Evolutionary conservation across 1,140 invertebrate species (phyloP).

Genomic region (Gryon sp.): DNA sequence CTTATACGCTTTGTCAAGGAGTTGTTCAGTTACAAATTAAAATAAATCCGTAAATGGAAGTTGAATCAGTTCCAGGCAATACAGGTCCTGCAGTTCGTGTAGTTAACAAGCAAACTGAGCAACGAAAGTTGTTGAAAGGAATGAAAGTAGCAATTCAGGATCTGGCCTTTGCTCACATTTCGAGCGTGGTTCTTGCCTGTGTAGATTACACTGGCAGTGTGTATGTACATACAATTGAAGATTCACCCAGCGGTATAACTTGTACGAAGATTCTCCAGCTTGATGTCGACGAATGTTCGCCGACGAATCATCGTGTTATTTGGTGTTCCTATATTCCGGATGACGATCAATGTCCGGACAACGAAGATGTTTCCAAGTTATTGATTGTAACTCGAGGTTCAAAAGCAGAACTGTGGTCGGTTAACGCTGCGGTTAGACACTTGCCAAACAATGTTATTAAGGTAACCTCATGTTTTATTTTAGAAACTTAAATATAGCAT

Average conservation of each 20-base stretch:
- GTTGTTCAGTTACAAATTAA: not conserved
- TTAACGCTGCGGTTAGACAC: conserved; percentile 68
- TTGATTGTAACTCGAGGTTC: conserved; percentile 89
- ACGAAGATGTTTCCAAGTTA: conserved; percentile 87
- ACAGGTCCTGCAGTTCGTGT: conserved; percentile 90
- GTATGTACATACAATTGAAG: conserved; percentile 89
- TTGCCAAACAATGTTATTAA: conserved; percentile 66
- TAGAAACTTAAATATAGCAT: no score
- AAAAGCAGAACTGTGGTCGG: conserved; percentile 82
- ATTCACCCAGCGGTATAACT: conserved; percentile 81
- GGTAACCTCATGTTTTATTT: no score
- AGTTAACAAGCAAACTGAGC: conserved; percentile 86
- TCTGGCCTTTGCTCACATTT: conserved; percentile 91
- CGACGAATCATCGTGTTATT: conserved; percentile 83
- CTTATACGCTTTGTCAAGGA: no score
- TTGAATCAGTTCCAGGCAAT: conserved; percentile 77
- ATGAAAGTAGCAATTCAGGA: conserved; percentile 92
- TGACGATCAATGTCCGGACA: conserved; percentile 79
- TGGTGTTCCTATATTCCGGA: conserved; percentile 96
- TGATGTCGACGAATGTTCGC: conserved; percentile 70
- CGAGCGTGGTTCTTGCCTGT: conserved; percentile 89
- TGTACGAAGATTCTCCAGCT: conserved; percentile 81
- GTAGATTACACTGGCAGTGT: conserved; percentile 91
- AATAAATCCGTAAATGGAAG: not conserved
- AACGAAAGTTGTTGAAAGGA: conserved; percentile 91